Percentiles rank a stretch among this genome's conserved stretches.
These are phyloP conservation scores for Cheilosia impressa DNA, from an alignment of 2,888 invertebrate species.

Conservation along the genomic window DNA sequence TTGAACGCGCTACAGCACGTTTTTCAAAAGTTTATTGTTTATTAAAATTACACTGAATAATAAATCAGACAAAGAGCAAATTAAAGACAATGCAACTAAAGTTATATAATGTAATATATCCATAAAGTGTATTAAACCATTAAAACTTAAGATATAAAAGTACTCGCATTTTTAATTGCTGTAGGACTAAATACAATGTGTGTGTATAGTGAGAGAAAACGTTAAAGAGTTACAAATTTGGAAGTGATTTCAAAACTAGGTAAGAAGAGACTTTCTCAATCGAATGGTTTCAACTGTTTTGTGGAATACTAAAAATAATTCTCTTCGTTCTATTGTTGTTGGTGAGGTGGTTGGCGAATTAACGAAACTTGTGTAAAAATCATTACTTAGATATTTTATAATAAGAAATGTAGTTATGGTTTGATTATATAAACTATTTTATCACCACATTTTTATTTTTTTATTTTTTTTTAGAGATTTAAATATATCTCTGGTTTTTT, in stretches of 20 bases:
- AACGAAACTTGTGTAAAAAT: conserved; percentile 45
- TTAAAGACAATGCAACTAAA: conserved; percentile 35
- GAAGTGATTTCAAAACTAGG: too few relatives aligned
- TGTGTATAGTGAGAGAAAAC: background rate
- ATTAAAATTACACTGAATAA: conserved; percentile 53
- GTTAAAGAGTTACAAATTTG: background rate
- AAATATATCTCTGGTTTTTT: conserved; percentile 16
- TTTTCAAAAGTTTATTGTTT: conserved; percentile 30
- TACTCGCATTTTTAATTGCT: conserved; percentile 30
- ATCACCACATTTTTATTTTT: conserved; percentile 68
- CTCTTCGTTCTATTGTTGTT: conserved; percentile 25
- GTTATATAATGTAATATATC: conserved; percentile 24
- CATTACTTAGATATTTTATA: conserved; percentile 30
- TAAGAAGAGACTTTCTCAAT: too few relatives aligned
- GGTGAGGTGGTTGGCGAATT: conserved; percentile 16
- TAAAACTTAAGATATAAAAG: conserved; percentile 54
- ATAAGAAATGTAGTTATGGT: conserved; percentile 53
- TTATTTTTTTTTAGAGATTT: conserved; percentile 31
- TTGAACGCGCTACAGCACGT: conserved; percentile 37
- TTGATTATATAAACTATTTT: conserved; percentile 61
- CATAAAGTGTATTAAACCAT: conserved; percentile 39
- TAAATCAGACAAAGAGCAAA: conserved; percentile 39
- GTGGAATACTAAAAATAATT: conserved; percentile 57
- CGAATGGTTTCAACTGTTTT: conserved; percentile 11
- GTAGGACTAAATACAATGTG: conserved; percentile 40